Base-by-base conservation (phyloP, 2,113 vertebrate genomes). In the Phylloscopus whistleri region DNA sequence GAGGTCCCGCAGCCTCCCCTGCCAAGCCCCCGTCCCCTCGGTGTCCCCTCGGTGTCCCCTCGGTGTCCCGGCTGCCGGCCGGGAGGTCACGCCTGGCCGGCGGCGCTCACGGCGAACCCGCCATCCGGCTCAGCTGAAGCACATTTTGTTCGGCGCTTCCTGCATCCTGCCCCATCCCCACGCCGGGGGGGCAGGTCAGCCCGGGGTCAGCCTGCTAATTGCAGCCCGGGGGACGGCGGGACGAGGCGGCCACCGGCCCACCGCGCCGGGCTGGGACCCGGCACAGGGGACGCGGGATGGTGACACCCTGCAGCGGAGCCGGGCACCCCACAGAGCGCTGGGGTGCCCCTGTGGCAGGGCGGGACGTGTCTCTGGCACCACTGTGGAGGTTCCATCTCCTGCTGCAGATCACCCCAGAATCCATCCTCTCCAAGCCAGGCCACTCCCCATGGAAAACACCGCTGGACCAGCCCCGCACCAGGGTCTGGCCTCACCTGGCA, bases 61-160 rank as follows among this genome's bases (percentile, higher is more conserved):
- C 10, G 46, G 46, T 48, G 53, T 51, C 48, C 48, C 48, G 23
- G n/a, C n/a, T n/a, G n/a, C n/a, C n/a, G n/a, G 37, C 55, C 4
- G 24, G 39, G 53, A 80, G 92, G 84, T 87, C 84, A 89, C 35
- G 87, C 70, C 92, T 73, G 78, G 89, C 86, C 30, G 13, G 49
- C 52, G n/a, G 86, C 55, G 0, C 66, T 89, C 8, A 0, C 4
- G 0, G 66, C 6, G 4, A 28, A 4, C 31, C n/a, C 23, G 18
- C 70, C 94, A 93, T 95, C 94, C 95, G 63, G 91, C 93, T 74
- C 73, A 21, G 90, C 92, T 93, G 84, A 70, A 83, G 67, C 94
- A 80, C 93, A 49, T 94, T 95, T 85, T 95, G 93, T 93, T 87
- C 27, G 0, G 84, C 13, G 20, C 59, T 97, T 95, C 95, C 96